Base-by-base conservation (phyloP, 1,140 invertebrate genomes). In the Hypsibius dujardini region DNA sequence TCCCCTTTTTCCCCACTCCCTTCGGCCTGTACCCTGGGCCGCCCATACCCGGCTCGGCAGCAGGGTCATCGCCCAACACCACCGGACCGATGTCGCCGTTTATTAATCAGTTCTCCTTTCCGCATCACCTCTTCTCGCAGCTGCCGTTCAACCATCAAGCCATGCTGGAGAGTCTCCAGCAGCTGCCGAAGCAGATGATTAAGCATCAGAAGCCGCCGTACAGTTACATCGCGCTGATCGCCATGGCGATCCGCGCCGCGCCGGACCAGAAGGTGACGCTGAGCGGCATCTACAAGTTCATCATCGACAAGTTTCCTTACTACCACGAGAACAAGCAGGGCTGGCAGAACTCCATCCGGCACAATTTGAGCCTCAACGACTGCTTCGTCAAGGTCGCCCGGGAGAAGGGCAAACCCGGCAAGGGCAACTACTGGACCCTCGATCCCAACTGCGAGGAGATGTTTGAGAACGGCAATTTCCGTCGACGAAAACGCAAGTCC, bases 311-410 rank as follows among this genome's bases (percentile, higher is more conserved):
- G 47, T 84, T 84, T 75, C 84, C 84, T 15, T 84, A 83, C 76
- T 84, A 84, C 74, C 80, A 81, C 71, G 82, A 83, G 69, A 84
- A 83, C 74, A 84, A 84, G 73, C 84, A 84, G 77, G 85, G 85
- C 40, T 86, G 85, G 85, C 85, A 86, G 76, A 86, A 86, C 76
- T 84, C 82, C 2, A 86, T 86, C 69, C 78, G 85, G 42, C 85
- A 86, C 76, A 86, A 85, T 75, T 77, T 86, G 2, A 81, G 79
- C 50, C 77, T 84, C 2, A 84, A 84, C 75, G 83, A 84, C 74
- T 85, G 83, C 74, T 84, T 84, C 75, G 72, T 83, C 69, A 84
- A 84, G 77, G 80, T 84, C n/a, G 78, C 81, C 0, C 74, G 83
- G 59, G 82, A 84, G 69, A 83, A 83, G 71, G 81, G 82, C 14